Conservation (phyloP, 2,797 vertebrate genomes). For the Lepilemur ruficaudatus region DNA sequence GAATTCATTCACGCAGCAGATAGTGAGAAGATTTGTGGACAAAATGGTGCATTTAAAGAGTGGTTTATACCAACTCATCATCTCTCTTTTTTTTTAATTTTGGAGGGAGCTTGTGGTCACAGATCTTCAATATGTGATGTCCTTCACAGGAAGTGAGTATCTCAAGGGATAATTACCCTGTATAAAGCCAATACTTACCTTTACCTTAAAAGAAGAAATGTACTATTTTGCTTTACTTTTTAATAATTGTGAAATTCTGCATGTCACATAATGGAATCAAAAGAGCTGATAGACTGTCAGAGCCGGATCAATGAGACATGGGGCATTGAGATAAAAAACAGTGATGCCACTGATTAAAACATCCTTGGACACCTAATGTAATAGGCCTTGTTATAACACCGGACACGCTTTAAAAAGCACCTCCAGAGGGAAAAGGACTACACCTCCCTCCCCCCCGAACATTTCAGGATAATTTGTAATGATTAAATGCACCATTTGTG, state of each 20-base stretch:
- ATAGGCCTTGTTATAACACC: not conserved
- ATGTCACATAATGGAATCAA: not conserved
- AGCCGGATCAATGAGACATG: not conserved
- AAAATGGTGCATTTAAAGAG: not conserved
- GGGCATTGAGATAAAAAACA: not conserved
- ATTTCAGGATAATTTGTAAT: not conserved
- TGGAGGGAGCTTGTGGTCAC: not conserved
- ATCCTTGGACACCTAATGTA: not conserved
- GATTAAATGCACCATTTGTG: not conserved
- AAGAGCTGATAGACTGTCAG: not conserved
- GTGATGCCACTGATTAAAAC: not conserved
- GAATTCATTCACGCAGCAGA: too few relatives aligned
- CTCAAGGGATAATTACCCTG: not conserved
- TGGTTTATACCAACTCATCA: not conserved
- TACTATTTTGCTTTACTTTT: not conserved
- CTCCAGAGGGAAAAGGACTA: not conserved
- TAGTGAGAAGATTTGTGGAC: not conserved
- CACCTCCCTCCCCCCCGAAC: fast-evolving
- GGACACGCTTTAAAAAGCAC: not conserved
- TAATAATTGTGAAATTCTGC: not conserved
- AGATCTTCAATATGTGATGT: not conserved
- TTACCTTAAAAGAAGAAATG: not conserved
- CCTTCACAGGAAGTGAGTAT: not conserved
- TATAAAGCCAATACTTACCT: not conserved
- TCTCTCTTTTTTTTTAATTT: not conserved